These are phyloP conservation scores for Drosophila novamexicana DNA, from an alignment of 1,140 invertebrate genomes.

Conservation along the genomic window DNA sequence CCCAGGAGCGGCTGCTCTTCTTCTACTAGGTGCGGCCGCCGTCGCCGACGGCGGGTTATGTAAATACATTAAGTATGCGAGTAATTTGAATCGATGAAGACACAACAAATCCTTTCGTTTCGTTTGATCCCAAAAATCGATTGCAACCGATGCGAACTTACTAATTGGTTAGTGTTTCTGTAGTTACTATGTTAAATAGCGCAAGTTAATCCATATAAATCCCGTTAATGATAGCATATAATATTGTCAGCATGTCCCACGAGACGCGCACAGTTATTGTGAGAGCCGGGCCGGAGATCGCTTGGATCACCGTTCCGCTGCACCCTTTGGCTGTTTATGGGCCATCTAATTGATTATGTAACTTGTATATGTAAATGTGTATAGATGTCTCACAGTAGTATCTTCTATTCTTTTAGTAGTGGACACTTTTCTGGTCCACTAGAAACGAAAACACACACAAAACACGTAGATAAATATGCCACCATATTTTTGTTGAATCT, in stretches of 20 bases:
- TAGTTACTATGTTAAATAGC: slow-evolving; percentile 76
- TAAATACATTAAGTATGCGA: slow-evolving; percentile 63
- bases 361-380: slow-evolving; percentile 69
- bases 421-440: slow-evolving; percentile 2
- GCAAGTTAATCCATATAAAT: slow-evolving; percentile 65
- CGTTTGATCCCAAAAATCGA: slow-evolving; percentile 34
- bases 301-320: slow-evolving; percentile 4
- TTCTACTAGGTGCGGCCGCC: slow-evolving; percentile 88
- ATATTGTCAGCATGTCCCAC: slow-evolving; percentile 27
- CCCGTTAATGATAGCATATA: slow-evolving; percentile 17
- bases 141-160: slow-evolving; percentile 41
- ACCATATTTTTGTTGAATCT: slow-evolving; percentile 68
- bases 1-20: slow-evolving; percentile 93
- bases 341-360: slow-evolving; percentile 36
- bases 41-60: slow-evolving; percentile 50
- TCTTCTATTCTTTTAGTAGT: slow-evolving; percentile 17
- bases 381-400: slow-evolving; percentile 47
- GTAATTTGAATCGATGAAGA: slow-evolving; percentile 20
- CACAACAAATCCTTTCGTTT: slow-evolving; percentile 13
- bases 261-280: slow-evolving; percentile 25
- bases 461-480: slow-evolving; percentile 48
- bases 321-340: slow-evolving; percentile 18
- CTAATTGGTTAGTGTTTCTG: slow-evolving; percentile 66
- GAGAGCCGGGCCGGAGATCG: not conserved
- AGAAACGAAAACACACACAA: slow-evolving; percentile 58